Evolutionary conservation across 1,140 invertebrate species (phyloP).

Genomic region (Drosophila navojoa): DNA sequence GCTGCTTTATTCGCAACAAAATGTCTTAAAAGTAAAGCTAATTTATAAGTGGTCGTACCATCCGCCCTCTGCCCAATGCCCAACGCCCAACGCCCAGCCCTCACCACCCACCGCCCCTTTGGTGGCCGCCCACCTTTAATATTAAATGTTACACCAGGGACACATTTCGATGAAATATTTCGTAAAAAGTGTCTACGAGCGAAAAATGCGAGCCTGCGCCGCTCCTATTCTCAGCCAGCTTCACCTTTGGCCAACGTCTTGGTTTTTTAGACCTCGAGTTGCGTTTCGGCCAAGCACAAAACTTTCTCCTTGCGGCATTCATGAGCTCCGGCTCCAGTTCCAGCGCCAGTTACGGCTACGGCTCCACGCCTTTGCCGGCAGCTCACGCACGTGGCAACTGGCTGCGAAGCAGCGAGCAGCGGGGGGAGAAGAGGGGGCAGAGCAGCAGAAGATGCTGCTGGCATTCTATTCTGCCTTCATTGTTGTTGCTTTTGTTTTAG

Average conservation of each 20-base stretch:
- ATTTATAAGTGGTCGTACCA: constrained; percentile 71
- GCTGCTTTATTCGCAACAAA: constrained; percentile 80
- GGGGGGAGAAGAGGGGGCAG: neutral
- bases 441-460: constrained; percentile 65
- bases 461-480: constrained; percentile 29
- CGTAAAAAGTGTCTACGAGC: constrained; percentile 83
- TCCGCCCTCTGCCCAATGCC: constrained; percentile 12
- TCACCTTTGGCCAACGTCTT: constrained; percentile 55
- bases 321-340: constrained; percentile 27
- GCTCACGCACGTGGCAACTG: constrained; percentile 69
- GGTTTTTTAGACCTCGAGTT: constrained; percentile 55
- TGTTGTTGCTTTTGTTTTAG: constrained; percentile 63
- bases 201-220: constrained; percentile 62
- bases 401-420: constrained; percentile 24
- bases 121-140: constrained; percentile 76
- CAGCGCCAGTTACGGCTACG: neutral
- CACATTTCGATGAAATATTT: constrained; percentile 84
- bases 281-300: constrained; percentile 54
- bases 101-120: constrained; percentile 12
- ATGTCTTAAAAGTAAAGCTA: constrained; percentile 83
- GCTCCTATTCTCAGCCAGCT: constrained; percentile 51
- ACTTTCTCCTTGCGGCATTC: constrained; percentile 79
- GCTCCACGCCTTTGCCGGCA: constrained; percentile 35
- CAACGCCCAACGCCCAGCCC: constrained; percentile 15
- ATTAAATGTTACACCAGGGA: constrained; percentile 84